A percentile compares a stretch with the other conserved stretches of the same genome.
Conservation (phyloP, 2,888 invertebrate genomes). For the Cryptus viduatorius region DNA sequence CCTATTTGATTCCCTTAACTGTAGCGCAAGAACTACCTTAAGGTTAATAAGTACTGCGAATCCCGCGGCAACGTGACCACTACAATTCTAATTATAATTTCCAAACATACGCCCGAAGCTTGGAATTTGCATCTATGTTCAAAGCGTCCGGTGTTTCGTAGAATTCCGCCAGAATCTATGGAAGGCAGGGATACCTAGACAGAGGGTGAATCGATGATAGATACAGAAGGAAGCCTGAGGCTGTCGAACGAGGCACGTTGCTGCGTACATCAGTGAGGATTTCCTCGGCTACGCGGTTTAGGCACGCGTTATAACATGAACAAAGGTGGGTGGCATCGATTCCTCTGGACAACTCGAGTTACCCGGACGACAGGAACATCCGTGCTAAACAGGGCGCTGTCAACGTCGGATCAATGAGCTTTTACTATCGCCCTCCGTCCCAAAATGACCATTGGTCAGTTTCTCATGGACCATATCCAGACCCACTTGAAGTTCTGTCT, state of each 20-base stretch:
- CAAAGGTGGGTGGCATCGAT: conserved; percentile 66
- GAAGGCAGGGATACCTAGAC: neutral
- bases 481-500: conserved; percentile 37
- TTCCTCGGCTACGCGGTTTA: conserved; percentile 6
- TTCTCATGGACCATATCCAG: conserved; percentile 68
- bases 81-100: conserved; percentile 59
- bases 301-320: conserved; percentile 28
- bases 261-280: conserved; percentile 30
- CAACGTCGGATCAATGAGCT: conserved; percentile 72
- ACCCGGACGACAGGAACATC: conserved; percentile 35
- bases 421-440: conserved; percentile 51
- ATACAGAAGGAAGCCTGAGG: conserved; percentile 50
- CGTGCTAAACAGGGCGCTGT: conserved; percentile 71
- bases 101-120: conserved; percentile 35
- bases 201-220: neutral
- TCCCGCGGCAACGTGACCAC: neutral
- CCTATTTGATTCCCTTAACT: neutral
- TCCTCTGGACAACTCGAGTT: conserved; percentile 39
- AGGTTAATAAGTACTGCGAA: neutral
- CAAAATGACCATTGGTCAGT: conserved; percentile 82
- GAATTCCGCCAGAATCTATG: conserved; percentile 41
- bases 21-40: too few relatives aligned
- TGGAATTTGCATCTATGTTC: conserved; percentile 59
- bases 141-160: conserved; percentile 36
- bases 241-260: conserved; percentile 44